These are phyloP conservation scores for Leptarthrus brevirostris DNA, from an alignment of 2,888 invertebrate genomes.

Conservation along the genomic window DNA sequence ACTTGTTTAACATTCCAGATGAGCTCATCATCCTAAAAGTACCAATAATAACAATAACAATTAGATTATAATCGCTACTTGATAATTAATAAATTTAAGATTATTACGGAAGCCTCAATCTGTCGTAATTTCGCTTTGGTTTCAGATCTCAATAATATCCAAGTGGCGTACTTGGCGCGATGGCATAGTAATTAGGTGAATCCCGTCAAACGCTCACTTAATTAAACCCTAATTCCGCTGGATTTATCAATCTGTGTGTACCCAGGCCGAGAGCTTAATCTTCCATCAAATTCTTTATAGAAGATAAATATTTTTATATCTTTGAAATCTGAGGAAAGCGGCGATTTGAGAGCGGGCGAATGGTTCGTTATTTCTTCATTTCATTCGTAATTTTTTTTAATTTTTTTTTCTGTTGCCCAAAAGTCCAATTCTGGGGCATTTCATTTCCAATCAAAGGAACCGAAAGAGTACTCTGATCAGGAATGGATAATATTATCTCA, in stretches of 20 bases:
- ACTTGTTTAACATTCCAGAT: too few species aligned
- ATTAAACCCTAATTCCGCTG: not conserved
- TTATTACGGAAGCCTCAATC: too few species aligned
- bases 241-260: not conserved
- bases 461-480: constrained; percentile 43
- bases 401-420: constrained; percentile 21
- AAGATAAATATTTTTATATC: constrained; percentile 23
- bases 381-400: constrained; percentile 36
- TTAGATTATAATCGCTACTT: too few species aligned
- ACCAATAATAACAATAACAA: too few species aligned
- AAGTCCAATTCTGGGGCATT: constrained; percentile 15
- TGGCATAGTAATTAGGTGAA: not conserved
- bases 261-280: not conserved
- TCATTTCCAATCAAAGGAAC: constrained; percentile 46
- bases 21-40: too few species aligned
- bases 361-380: constrained; percentile 38
- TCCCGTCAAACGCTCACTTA: not conserved
- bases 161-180: not conserved
- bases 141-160: not conserved
- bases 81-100: too few species aligned
- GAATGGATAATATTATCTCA: constrained; percentile 48
- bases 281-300: not conserved
- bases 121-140: too few species aligned
- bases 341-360: not conserved
- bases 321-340: constrained; percentile 18